Evolutionary conservation across 2,888 invertebrate genomes (phyloP).

Genomic region (Brassicogethes aeneus): DNA sequence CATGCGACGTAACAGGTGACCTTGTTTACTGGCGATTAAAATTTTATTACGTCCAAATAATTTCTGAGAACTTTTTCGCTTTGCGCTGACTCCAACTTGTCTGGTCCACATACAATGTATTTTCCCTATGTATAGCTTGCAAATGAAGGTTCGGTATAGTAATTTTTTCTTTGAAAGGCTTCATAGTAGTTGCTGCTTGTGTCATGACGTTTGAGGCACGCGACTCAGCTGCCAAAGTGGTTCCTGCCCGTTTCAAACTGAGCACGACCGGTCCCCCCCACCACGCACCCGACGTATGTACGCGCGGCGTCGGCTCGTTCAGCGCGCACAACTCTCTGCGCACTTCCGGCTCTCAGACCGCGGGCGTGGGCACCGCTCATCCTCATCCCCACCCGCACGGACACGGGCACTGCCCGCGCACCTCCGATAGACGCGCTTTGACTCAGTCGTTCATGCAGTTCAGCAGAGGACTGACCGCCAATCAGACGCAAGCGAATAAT

Average conservation of each 20-base stretch:
- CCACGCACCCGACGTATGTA: constrained; percentile 9
- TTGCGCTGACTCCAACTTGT: no score
- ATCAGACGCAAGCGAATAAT: no score
- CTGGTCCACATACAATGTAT: no score
- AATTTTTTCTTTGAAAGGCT: constrained; percentile 55
- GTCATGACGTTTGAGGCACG: constrained; percentile 98
- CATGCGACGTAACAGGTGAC: no score
- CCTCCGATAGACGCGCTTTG: constrained; percentile 32
- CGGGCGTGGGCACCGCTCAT: constrained; percentile 17
- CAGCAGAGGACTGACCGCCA: constrained; percentile 40
- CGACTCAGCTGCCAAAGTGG: constrained; percentile 88
- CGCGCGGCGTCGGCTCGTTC: constrained; percentile 9
- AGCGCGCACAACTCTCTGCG: constrained; percentile 32
- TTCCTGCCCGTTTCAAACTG: constrained; percentile 62
- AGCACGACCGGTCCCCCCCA: constrained; percentile 28
- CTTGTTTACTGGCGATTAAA: no score
- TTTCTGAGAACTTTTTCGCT: no score
- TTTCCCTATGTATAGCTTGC: no score
- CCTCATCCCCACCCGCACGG: constrained; percentile 15
- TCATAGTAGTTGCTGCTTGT: constrained; percentile 93
- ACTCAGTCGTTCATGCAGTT: constrained; percentile 46
- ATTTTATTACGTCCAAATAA: no score
- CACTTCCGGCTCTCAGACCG: constrained; percentile 35
- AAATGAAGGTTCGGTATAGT: no score
- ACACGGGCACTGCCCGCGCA: constrained; percentile 1